A percentile compares a stretch with the other conserved stretches of the same genome.
phyloP scores from a whole-genome alignment of 2,888 invertebrate species.

The Drosophila acutilabella region DNA sequence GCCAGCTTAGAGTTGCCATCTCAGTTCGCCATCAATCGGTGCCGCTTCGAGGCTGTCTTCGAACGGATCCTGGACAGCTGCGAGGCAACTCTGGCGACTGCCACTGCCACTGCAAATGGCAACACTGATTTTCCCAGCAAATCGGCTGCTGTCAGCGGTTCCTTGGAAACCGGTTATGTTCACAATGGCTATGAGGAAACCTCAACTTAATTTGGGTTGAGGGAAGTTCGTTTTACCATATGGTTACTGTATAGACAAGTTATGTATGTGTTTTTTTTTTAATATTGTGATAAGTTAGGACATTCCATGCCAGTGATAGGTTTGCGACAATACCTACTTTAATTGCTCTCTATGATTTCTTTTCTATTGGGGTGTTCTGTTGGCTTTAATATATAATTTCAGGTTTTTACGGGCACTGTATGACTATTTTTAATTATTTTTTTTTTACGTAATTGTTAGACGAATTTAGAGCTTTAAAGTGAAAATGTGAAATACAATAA shows the following conservation, averaged over 20 bases:
- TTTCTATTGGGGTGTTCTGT: slow-evolving; percentile 43
- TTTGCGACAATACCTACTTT: slow-evolving; percentile 23
- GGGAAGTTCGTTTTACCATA: not conserved
- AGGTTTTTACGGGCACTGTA: slow-evolving; percentile 13
- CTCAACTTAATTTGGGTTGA: slow-evolving; percentile 45
- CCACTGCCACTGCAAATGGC: slow-evolving; percentile 11
- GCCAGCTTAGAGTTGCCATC: slow-evolving; percentile 54
- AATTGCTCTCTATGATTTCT: slow-evolving; percentile 1
- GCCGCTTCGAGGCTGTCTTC: slow-evolving; percentile 84
- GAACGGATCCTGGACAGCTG: slow-evolving; percentile 82
- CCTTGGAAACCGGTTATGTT: slow-evolving; percentile 74
- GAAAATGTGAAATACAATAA: not conserved
- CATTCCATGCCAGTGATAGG: slow-evolving; percentile 58
- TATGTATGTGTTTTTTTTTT: slow-evolving; percentile 17
- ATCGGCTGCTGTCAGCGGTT: slow-evolving; percentile 65
- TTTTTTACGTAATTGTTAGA: slow-evolving; percentile 17
- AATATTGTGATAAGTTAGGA: slow-evolving; percentile 63
- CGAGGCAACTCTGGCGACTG: slow-evolving; percentile 25
- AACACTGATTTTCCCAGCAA: slow-evolving; percentile 54
- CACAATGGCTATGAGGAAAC: slow-evolving; percentile 83
- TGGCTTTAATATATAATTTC: slow-evolving; percentile 23
- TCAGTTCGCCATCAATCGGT: slow-evolving; percentile 82
- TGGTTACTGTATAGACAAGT: slow-evolving; percentile 27
- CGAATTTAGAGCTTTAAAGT: slow-evolving; percentile 31
- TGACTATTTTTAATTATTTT: not conserved